phyloP scores from a whole-genome alignment of 2,113 vertebrate species.

The Centropus unirufus region DNA sequence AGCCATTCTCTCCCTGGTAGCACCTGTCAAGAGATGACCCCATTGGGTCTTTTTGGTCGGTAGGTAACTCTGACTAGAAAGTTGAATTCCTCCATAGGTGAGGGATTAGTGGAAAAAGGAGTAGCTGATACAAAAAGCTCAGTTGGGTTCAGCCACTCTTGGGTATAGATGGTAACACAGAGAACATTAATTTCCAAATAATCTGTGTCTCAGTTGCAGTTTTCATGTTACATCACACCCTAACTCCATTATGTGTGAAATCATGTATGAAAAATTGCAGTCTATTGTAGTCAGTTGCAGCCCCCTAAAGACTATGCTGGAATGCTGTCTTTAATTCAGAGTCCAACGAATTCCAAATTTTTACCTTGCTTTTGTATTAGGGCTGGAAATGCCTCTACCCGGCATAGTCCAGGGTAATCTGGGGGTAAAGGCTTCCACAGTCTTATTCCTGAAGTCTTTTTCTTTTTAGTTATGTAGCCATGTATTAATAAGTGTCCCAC shows the following conservation, averaged over 20 bases:
- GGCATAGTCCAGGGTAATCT: neutral
- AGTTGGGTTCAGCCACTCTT: neutral
- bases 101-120: neutral
- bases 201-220: neutral
- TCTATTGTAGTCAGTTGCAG: neutral
- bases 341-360: neutral
- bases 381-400: neutral
- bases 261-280: neutral
- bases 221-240: neutral
- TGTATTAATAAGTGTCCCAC: neutral
- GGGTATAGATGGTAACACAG: neutral
- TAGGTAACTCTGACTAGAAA: neutral
- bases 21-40: neutral
- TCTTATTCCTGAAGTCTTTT: neutral
- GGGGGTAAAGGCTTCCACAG: neutral
- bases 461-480: neutral
- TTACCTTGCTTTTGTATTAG: neutral
- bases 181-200: neutral
- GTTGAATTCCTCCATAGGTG: neutral
- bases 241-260: neutral
- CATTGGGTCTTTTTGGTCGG: neutral
- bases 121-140: neutral
- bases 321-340: neutral
- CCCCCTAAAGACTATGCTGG: neutral
- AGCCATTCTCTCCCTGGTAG: neutral